These are phyloP conservation scores for Yponomeuta sedellus DNA, from an alignment of 2,888 invertebrate species.

Conservation along the genomic window DNA sequence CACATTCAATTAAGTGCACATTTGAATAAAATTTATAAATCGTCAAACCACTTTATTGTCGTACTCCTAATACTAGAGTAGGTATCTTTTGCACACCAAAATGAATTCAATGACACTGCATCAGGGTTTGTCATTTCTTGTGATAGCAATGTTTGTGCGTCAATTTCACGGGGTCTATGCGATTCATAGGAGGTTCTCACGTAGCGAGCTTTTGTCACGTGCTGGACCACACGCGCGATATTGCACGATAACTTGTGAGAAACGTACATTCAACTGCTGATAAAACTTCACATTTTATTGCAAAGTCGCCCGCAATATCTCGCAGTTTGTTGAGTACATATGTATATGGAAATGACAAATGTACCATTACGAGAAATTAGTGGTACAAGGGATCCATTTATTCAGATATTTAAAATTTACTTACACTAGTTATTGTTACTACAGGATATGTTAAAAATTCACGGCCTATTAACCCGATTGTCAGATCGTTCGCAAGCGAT, in stretches of 20 bases:
- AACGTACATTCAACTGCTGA: not conserved
- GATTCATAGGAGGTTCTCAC: conserved; percentile 12
- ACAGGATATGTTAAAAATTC: not conserved
- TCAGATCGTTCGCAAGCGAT: not conserved
- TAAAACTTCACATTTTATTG: too few relatives aligned
- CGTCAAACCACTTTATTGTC: too few relatives aligned
- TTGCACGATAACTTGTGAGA: conserved; percentile 6
- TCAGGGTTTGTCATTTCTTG: not conserved
- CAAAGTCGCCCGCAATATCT: too few relatives aligned
- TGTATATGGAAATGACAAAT: too few relatives aligned
- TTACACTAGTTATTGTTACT: too few relatives aligned
- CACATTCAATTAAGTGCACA: too few relatives aligned
- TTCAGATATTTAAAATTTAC: too few relatives aligned
- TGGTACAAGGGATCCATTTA: too few relatives aligned
- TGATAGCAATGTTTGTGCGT: not conserved
- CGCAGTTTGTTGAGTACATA: too few relatives aligned
- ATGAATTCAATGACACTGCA: not conserved
- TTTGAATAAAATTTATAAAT: too few relatives aligned
- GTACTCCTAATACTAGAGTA: too few relatives aligned
- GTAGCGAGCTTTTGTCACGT: conserved; percentile 11
- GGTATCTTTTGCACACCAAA: not conserved
- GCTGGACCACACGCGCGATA: conserved; percentile 9
- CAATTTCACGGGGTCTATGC: not conserved
- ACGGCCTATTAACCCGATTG: not conserved
- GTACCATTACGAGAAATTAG: too few relatives aligned